phyloP scores from a whole-genome alignment of 2,113 vertebrate species.

The Dunckerocampus dactyliophorus region DNA sequence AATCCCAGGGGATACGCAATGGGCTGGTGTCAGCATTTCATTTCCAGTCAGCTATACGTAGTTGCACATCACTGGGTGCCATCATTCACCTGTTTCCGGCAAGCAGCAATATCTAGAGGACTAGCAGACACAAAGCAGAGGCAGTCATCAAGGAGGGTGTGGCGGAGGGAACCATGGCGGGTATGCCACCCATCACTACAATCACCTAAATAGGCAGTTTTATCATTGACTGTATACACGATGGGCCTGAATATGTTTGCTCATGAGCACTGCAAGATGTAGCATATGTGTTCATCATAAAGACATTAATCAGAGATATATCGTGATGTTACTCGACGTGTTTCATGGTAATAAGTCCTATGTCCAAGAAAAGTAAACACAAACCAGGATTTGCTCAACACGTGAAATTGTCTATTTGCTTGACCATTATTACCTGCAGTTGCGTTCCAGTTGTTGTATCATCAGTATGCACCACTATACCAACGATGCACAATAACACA shows the following conservation, averaged over 20 bases:
- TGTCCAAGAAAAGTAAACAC: background rate
- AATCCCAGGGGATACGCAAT: conserved; percentile 6
- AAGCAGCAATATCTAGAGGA: conserved; percentile 14
- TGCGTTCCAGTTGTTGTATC: background rate
- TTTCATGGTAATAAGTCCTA: background rate
- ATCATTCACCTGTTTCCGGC: conserved; percentile 21
- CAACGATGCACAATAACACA: background rate
- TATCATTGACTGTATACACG: background rate
- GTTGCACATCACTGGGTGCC: conserved; percentile 23
- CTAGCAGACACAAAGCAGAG: conserved; percentile 51
- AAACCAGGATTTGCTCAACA: too few relatives aligned
- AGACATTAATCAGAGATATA: background rate
- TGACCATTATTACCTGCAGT: background rate
- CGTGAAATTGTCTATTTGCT: background rate
- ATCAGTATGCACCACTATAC: background rate
- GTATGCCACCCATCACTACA: conserved; percentile 34
- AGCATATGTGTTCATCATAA: too few relatives aligned
- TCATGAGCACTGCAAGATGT: too few relatives aligned
- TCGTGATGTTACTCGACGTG: too few relatives aligned
- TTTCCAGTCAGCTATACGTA: conserved; percentile 19
- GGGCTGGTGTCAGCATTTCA: conserved; percentile 2
- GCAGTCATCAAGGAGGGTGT: conserved; percentile 55
- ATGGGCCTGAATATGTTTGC: too few relatives aligned
- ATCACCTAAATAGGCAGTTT: conserved; percentile 19
- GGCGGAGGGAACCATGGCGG: conserved; percentile 47